Evolutionary conservation across 2,797 vertebrate genomes (phyloP).

Genomic region (Lacerta bilineata): DNA sequence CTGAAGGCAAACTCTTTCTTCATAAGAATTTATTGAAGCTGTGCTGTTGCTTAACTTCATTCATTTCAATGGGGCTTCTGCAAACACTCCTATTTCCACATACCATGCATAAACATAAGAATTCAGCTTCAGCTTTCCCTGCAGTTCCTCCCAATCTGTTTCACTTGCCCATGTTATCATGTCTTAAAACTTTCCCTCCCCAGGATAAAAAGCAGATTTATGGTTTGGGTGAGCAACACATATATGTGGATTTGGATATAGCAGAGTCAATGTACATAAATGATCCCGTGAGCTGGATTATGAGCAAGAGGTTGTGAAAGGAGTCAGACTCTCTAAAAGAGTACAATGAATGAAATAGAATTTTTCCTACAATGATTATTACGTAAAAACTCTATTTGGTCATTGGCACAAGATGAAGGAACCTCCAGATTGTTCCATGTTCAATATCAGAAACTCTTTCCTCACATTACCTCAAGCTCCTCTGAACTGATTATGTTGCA

Average conservation of each 20-base stretch:
- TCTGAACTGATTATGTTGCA: neutral
- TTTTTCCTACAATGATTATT: neutral
- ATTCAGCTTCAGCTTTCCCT: neutral
- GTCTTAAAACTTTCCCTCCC: neutral
- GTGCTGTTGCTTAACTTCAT: neutral
- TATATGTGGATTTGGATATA: neutral
- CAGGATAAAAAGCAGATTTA: neutral
- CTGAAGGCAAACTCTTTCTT: neutral
- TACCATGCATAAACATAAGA: no score
- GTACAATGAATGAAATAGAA: neutral
- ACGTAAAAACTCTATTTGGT: neutral
- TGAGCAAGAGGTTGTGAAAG: neutral
- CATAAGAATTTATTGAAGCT: neutral
- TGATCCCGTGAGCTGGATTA: neutral
- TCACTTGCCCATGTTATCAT: neutral
- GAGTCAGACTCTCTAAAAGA: neutral
- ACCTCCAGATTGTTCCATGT: neutral
- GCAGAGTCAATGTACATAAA: neutral
- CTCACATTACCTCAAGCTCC: neutral
- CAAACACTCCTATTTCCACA: neutral
- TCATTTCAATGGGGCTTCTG: neutral
- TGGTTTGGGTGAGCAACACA: neutral
- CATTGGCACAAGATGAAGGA: neutral
- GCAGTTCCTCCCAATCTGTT: neutral
- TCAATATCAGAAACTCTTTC: neutral